phyloP scores from a whole-genome alignment of 2,113 vertebrate genomes.

The Semicossyphus pulcher region DNA sequence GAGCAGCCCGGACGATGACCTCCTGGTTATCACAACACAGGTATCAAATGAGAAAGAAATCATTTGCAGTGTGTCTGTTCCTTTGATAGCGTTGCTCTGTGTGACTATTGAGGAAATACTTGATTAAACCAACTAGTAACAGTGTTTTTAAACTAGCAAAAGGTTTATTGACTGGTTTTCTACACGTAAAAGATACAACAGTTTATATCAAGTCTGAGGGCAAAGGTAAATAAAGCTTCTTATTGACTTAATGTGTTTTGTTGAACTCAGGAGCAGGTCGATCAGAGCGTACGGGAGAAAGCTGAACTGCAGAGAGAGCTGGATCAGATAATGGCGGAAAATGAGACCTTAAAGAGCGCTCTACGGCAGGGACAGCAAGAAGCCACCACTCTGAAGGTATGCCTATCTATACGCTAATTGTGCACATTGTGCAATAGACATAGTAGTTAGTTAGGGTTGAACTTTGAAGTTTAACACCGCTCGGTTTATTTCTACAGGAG shows the following conservation, averaged over 20 bases:
- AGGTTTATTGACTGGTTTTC: not conserved
- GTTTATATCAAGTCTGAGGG: not conserved
- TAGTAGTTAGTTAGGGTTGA: not conserved
- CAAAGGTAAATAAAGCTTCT: constrained; percentile 21
- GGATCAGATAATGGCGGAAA: constrained; percentile 46
- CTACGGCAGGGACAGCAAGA: constrained; percentile 61
- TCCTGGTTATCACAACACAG: constrained; percentile 84
- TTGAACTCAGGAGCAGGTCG: constrained; percentile 77
- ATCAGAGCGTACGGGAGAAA: constrained; percentile 72
- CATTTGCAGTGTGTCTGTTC: not conserved
- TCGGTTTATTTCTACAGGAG: constrained; percentile 35
- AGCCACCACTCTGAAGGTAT: constrained; percentile 60
- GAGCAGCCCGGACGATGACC: constrained; percentile 68
- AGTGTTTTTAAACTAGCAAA: not conserved
- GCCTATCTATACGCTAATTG: too few species aligned
- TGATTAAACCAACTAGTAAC: not conserved
- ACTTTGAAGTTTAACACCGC: constrained; percentile 37
- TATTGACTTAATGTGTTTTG: constrained; percentile 15
- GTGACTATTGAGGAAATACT: not conserved
- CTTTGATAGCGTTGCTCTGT: not conserved
- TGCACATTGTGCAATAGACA: too few species aligned
- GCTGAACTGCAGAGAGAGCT: constrained; percentile 63
- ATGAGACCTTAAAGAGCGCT: constrained; percentile 55
- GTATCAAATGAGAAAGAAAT: constrained; percentile 51
- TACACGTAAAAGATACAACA: not conserved